Conservation (phyloP, 2,113 vertebrate genomes). For the Eudyptes chrysolophus region DNA sequence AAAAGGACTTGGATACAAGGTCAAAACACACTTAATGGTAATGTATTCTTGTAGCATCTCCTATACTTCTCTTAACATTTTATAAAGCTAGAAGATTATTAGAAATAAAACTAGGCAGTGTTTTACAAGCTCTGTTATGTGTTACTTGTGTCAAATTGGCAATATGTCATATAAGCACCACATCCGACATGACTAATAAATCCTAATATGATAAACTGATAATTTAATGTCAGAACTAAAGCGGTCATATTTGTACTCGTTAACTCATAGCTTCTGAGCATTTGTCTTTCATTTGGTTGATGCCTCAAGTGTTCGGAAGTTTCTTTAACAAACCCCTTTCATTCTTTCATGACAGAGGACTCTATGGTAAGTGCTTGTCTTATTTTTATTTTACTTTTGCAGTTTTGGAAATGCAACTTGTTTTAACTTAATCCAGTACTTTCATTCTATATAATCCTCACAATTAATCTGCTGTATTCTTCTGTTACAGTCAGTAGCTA, state of each 20-base stretch:
- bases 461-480: background rate
- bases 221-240: background rate
- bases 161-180: background rate
- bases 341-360: background rate
- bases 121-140: background rate
- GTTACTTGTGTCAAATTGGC: background rate
- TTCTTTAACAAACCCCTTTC: background rate
- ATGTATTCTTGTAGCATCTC: background rate
- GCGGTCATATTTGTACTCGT: background rate
- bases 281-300: background rate
- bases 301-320: background rate
- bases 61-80: background rate
- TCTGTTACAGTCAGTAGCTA: background rate
- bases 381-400: background rate
- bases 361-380: background rate
- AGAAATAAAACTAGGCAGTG: background rate
- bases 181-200: background rate
- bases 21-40: background rate
- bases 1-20: background rate
- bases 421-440: background rate
- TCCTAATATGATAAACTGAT: background rate
- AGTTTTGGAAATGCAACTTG: background rate
- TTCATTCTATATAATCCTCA: background rate
- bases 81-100: background rate
- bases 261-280: background rate